Conservation (phyloP, 2,797 vertebrate genomes). For the Myoxocephalus aenaeus region DNA sequence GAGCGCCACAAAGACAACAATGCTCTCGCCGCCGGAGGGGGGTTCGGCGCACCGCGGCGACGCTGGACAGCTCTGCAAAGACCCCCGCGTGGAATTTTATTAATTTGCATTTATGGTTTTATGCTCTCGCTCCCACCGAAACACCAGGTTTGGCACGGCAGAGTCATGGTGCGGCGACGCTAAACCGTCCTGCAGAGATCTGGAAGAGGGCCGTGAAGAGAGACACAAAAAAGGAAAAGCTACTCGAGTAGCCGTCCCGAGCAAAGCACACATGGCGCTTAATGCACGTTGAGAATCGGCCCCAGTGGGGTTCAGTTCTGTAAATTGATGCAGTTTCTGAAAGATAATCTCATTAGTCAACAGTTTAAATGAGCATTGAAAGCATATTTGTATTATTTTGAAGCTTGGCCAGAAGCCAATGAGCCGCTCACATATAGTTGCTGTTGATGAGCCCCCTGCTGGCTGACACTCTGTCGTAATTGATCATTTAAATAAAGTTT, state of each 20-base stretch:
- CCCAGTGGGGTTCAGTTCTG: background rate
- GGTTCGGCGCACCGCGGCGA: conserved; percentile 55
- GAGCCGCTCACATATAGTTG: background rate
- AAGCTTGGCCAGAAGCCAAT: conserved; percentile 2
- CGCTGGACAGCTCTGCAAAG: conserved; percentile 72
- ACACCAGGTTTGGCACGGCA: conserved; percentile 58
- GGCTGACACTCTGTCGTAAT: background rate
- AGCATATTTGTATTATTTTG: background rate
- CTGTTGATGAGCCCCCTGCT: conserved; percentile 22
- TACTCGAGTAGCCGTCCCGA: background rate
- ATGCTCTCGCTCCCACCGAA: conserved; percentile 56
- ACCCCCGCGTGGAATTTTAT: conserved; percentile 72
- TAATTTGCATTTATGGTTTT: conserved; percentile 78
- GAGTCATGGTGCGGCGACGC: conserved; percentile 39
- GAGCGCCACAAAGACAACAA: conserved; percentile 81
- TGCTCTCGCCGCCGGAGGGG: conserved; percentile 46
- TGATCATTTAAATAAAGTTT: conserved; percentile 26
- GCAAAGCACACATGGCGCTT: background rate
- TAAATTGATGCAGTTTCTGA: background rate
- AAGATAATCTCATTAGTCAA: background rate
- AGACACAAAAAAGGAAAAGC: background rate
- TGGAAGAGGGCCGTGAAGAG: background rate
- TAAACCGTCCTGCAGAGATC: conserved; percentile 20
- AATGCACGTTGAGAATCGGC: background rate
- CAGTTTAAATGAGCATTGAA: background rate